phyloP scores from a whole-genome alignment of 2,888 invertebrate species.

The Sclerodermus sp. region DNA sequence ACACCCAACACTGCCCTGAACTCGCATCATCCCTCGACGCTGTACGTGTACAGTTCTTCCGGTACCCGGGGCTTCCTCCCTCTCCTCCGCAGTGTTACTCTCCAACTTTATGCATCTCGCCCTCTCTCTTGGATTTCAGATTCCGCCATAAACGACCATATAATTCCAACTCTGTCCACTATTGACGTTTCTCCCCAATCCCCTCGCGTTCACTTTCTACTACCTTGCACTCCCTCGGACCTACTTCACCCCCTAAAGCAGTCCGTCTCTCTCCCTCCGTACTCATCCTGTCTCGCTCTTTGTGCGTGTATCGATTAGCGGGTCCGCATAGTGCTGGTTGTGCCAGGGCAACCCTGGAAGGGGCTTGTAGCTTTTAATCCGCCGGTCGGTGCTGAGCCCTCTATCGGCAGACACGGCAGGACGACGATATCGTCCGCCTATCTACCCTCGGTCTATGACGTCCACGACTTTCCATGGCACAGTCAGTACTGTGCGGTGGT shows the following conservation, averaged over 20 bases:
- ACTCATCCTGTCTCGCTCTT: conserved; percentile 18
- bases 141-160: no score
- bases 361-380: conserved; percentile 39
- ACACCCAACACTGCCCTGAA: conserved; percentile 22
- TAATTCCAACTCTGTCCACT: no score
- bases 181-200: no score
- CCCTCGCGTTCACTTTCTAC: background rate
- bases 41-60: no score
- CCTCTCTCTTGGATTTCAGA: no score
- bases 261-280: conserved; percentile 1
- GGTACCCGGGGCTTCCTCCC: no score
- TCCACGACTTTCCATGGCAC: conserved; percentile 1
- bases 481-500: no score
- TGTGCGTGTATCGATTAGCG: conserved; percentile 46
- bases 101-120: no score
- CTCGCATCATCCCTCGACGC: no score
- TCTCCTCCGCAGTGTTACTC: no score
- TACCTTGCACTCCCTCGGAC: background rate
- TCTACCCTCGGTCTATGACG: conserved; percentile 11
- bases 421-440: conserved; percentile 24
- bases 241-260: background rate
- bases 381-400: conserved; percentile 23
- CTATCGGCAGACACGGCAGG: conserved; percentile 13
- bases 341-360: conserved; percentile 22
- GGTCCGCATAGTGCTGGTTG: conserved; percentile 22